phyloP scores from a whole-genome alignment of 2,888 invertebrate genomes.

The Drosophila nigricruria region DNA sequence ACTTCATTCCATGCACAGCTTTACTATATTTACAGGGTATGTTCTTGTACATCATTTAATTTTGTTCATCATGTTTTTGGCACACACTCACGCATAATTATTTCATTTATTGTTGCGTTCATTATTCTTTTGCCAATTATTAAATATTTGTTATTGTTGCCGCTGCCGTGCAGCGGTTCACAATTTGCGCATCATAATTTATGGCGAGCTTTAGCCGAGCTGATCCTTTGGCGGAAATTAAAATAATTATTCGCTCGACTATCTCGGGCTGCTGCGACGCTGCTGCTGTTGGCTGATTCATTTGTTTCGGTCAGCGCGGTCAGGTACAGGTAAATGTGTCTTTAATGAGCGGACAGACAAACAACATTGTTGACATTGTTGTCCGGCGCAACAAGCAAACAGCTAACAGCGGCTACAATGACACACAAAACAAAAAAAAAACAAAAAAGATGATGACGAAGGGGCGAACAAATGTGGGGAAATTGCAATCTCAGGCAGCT shows the following conservation, averaged over 20 bases:
- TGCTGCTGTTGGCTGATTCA: constrained; percentile 30
- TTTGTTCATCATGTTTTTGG: background rate
- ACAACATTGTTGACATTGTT: constrained; percentile 43
- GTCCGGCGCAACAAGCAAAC: constrained; percentile 6
- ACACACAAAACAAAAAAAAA: background rate
- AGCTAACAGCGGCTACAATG: background rate
- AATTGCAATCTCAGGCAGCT: constrained; percentile 17
- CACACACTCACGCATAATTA: constrained; percentile 31
- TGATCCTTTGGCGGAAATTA: constrained; percentile 72
- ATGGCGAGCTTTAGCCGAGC: constrained; percentile 56
- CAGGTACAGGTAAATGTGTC: constrained; percentile 55
- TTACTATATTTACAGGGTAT: constrained; percentile 6
- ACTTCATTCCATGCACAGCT: background rate
- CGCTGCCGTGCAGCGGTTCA: constrained; percentile 41
- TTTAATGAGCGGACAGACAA: constrained; percentile 53
- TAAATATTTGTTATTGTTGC: constrained; percentile 42
- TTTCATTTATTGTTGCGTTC: constrained; percentile 26
- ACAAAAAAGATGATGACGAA: background rate
- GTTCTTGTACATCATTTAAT: constrained; percentile 3
- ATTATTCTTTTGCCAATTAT: constrained; percentile 37
- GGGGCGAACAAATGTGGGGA: too few species aligned
- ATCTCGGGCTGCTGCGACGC: constrained; percentile 8
- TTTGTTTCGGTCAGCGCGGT: constrained; percentile 51
- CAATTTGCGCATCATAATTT: constrained; percentile 65
- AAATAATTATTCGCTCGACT: constrained; percentile 45